Evolutionary conservation across 2,797 vertebrate species (phyloP), one percentile per base, ranked within the genome.

Genomic region (Ammospiza maritima): DNA sequence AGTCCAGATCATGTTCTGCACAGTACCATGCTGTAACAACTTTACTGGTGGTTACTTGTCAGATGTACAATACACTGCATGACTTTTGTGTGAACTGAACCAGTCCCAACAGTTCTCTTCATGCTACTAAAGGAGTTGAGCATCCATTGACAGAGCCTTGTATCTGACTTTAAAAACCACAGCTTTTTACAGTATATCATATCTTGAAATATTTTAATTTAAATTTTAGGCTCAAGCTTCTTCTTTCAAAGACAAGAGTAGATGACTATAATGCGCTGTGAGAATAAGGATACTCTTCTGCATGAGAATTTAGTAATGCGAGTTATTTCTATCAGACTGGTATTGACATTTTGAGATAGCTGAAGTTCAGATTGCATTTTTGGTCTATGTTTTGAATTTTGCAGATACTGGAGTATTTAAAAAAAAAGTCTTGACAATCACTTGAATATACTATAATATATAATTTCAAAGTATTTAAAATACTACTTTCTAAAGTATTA

Each of bases 81-180:
- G 80, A 95, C 11, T 79, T 86, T 10, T 87, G 79, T 18, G 30
- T 81, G 96, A 97, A 92, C 66, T 44, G 86, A 94, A 91, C 73
- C 22, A 80, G 45, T 91, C 62, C 42, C 76, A 97, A 47, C 30
- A 71, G 30, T 69, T 96, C 75, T 88, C 54, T 84, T 95, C 42
- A 21, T 19, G 40, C 29, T 91, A 10, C 57, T 84, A 90, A 94
- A 93, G 66, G 77, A 80, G 94, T 79, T 75, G 72, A 95, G 88
- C 71, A 82, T 86, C 50, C 81, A 93, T 56, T 11, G 40, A 86
- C 65, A 84, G 30, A 85, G 29, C 17, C 65, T 93, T 45, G 85
- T 56, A 82, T 61, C 53, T 86, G 48, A 60, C 23, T 81, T 88
- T 3, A 13, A 76, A 66, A 61, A 36, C 3, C 21, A 12, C 9